A percentile compares a stretch with the other conserved stretches of the same genome.
phyloP scores from a whole-genome alignment of 2,888 invertebrate genomes.

The Agrotis ipsilon region DNA sequence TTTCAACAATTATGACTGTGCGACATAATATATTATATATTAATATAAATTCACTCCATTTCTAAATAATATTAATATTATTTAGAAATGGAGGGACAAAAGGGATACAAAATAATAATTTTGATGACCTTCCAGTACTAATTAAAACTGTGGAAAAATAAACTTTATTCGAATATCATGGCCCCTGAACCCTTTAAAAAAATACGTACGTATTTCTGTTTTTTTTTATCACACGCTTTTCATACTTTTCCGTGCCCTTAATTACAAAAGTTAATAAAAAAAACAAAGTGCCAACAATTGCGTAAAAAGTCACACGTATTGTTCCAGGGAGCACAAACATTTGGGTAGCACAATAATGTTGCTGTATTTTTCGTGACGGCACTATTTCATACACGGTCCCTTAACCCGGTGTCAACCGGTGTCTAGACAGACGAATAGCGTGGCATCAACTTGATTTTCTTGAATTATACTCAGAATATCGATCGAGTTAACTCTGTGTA shows the following conservation, averaged over 20 bases:
- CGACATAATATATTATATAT: too few species aligned
- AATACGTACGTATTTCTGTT: background rate
- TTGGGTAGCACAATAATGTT: constrained; percentile 57
- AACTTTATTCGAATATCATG: too few species aligned
- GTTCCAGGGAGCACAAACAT: constrained; percentile 49
- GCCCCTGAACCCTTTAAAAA: background rate
- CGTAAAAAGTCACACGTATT: background rate
- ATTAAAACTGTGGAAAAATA: background rate
- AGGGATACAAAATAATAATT: background rate
- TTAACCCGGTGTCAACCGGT: constrained; percentile 59
- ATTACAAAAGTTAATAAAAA: background rate
- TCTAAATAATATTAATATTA: too few species aligned
- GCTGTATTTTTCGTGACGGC: constrained; percentile 59
- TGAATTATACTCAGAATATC: background rate
- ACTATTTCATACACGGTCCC: constrained; percentile 66
- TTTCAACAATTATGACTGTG: too few species aligned
- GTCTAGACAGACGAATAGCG: constrained; percentile 59
- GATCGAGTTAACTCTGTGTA: too few species aligned
- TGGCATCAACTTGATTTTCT: constrained; percentile 31
- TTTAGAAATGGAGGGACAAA: too few species aligned
- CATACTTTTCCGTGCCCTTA: background rate
- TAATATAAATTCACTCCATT: too few species aligned
- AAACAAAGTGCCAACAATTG: background rate
- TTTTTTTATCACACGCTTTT: background rate
- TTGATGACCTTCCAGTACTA: background rate